These are phyloP conservation scores for Propithecus coquereli DNA, from an alignment of 2,113 vertebrate genomes.

Conservation along the genomic window DNA sequence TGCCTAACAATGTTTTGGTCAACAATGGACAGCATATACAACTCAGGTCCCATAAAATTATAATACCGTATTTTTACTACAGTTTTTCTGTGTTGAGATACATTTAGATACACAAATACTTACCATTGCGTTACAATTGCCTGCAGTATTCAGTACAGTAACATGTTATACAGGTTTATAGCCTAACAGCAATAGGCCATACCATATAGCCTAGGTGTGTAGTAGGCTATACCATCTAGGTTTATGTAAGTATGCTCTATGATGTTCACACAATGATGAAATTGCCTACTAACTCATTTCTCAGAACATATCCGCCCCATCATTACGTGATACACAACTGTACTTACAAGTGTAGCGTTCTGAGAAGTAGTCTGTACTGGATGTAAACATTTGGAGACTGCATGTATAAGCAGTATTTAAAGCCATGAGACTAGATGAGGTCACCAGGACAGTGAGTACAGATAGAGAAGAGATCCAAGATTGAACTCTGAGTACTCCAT, in stretches of 20 bases:
- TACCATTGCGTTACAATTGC: neutral
- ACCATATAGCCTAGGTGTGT: neutral
- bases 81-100: neutral
- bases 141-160: neutral
- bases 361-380: neutral
- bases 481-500: accelerated
- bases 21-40: neutral
- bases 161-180: neutral
- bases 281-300: neutral
- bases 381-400: neutral
- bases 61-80: neutral
- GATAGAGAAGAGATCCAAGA: neutral
- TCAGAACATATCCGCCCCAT: neutral
- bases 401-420: neutral
- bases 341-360: neutral
- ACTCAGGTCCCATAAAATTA: neutral
- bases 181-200: neutral
- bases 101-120: neutral
- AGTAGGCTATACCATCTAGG: neutral
- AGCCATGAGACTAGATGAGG: neutral
- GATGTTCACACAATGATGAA: neutral
- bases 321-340: neutral
- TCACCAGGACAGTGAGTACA: neutral
- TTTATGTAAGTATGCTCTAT: neutral
- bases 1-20: neutral